Base-by-base conservation (phyloP, 2,888 invertebrate genomes). In the Tortrix viridana region DNA sequence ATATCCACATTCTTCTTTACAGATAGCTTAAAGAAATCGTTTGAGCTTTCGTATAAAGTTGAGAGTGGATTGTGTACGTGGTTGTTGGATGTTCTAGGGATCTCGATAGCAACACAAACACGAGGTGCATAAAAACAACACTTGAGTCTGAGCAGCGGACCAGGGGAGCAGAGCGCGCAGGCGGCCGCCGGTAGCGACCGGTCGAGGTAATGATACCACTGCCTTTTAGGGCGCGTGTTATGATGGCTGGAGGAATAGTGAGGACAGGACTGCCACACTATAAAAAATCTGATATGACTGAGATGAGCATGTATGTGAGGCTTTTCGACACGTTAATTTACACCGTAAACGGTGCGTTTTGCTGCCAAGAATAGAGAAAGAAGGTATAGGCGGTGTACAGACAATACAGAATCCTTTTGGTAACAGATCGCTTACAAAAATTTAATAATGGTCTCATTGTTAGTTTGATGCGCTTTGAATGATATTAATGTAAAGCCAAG, bases 221-320 rank as follows among this genome's bases (percentile, higher is more conserved):
- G 78, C 91, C 91, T 89, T 92, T 83, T 91, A 90, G 83, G 89
- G 89, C 86, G 71, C 79, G 74, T 82, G 83, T 85, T 89, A 89
- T 87, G 86, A 89, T 82, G 81, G 77, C 75, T 76, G 79, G 72
- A 72, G 69, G 80, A 69, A 68, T 81, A 77, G 65, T 74, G 70
- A 85, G 88, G 90, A 89, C 81, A 79, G 60, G 83, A 73, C 75
- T 38, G 12, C 32, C 4, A 5, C 12, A 12, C 12, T 32, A 32
- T 32, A 2, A 12, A 32, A n/a, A n/a, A 26, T 7, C 6, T 23
- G 23, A 23, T 26, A 7, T 26, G 26, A 26, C 7, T 26, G 1
- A 26, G 1, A 26, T 1, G 26, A 7, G 7, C 7, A 7, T 7
- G 0, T 26, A 26, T 26, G 7, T n/a, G n/a, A n/a, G 26, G 26